Conservation (phyloP, 2,888 invertebrate genomes). For the Augiades crinisus region DNA sequence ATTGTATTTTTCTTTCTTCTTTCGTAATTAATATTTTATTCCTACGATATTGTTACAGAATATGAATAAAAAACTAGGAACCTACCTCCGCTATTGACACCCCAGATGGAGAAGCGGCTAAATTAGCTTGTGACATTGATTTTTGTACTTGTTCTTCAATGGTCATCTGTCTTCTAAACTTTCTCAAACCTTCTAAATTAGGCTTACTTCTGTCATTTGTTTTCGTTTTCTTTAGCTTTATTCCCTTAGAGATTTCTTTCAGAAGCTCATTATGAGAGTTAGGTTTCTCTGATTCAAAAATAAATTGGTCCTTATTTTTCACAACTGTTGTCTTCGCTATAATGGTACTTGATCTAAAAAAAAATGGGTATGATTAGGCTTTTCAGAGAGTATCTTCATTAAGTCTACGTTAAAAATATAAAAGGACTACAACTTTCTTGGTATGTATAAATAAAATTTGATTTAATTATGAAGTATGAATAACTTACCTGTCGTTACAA, state of each 20-base stretch:
- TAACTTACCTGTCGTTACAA: slow-evolving; percentile 88
- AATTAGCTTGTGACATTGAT: slow-evolving; percentile 85
- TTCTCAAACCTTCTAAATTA: slow-evolving; percentile 89
- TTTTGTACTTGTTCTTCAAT: slow-evolving; percentile 94
- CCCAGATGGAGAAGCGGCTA: slow-evolving; percentile 78
- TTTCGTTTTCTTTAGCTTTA: slow-evolving; percentile 87
- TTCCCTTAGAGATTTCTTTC: slow-evolving; percentile 90
- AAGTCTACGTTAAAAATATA: too few relatives aligned
- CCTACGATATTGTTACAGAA: too few relatives aligned
- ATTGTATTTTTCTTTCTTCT: too few relatives aligned
- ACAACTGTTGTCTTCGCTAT: slow-evolving; percentile 81
- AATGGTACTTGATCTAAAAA: slow-evolving; percentile 81
- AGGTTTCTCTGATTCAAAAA: slow-evolving; percentile 92
- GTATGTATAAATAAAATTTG: background rate
- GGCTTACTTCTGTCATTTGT: slow-evolving; percentile 94
- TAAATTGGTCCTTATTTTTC: slow-evolving; percentile 89
- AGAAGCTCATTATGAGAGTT: slow-evolving; percentile 90
- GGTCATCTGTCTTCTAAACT: slow-evolving; percentile 94
- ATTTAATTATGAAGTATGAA: background rate
- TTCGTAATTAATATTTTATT: too few relatives aligned
- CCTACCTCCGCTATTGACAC: slow-evolving; percentile 57
- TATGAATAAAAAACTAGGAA: too few relatives aligned
- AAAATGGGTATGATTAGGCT: too few relatives aligned
- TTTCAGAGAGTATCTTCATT: too few relatives aligned
- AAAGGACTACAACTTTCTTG: too few relatives aligned